Base-by-base conservation (phyloP, 1,140 invertebrate species). In the Pseudobourletiella spinata region DNA sequence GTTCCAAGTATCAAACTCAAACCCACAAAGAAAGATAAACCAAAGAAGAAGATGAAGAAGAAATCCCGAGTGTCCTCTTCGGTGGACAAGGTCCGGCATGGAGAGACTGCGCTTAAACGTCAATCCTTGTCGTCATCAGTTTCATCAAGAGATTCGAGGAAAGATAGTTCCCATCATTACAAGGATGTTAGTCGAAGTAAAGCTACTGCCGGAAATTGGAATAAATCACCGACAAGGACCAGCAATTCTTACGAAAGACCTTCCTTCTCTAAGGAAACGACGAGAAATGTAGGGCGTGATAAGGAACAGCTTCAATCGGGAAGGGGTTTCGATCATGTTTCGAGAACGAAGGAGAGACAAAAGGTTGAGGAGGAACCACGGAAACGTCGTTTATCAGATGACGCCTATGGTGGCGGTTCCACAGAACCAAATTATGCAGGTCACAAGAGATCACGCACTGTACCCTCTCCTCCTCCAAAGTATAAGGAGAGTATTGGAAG, bases 1-100 rank as follows among this genome's bases (percentile, higher is more conserved):
- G 63, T 60, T 26, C 66, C 66, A 8, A 65, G 63, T 60, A 55
- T 68, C n/a, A 65, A 68, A 24, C 30, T 68, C 14, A 65, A 51
- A 54, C 62, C 55, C 15, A 59, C 48, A 22, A 67, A 59, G 51
- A 52, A 63, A 50, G 42, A 35, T 3, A 64, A 63, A 51, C 22
- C 8, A 48, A 32, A 58, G 25, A 51, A 52, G 35, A 50, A 51
- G 29, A 14, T 6, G 14, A 57, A 63, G 26, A 43, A 50, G 14
- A 28, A 63, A 11, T 6, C n/a, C n/a, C 32, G 32, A 6, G 54
- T 35, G 24, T 44, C 18, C 24, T 22, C 39, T 51, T 20, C 28
- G 20, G 15, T 48, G 11, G 54, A 42, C n/a, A 50, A 30, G 25
- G 1, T 16, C 2, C 18, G n/a, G 0, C 51, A 54, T 22, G 6